Evolutionary conservation across 2,797 vertebrate genomes (phyloP), one percentile per base, ranked within the genome.

Genomic region (Harpagifer antarcticus): DNA sequence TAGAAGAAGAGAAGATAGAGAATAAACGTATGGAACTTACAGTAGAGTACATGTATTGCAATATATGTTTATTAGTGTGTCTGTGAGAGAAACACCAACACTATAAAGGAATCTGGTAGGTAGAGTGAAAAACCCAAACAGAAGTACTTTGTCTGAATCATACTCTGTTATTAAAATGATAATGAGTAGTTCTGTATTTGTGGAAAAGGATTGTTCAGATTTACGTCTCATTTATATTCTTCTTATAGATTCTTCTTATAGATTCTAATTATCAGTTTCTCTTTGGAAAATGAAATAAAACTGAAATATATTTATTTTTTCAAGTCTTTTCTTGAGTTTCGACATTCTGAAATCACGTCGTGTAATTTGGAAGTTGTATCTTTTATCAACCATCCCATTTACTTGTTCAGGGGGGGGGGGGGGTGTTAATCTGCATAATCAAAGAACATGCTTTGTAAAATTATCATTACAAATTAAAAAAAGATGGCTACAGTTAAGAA

Each of bases 91-190:
- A 75, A 78, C 44, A 76, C n/a, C 33, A 47, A 63, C 63, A 42
- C 27, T 68, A 61, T 70, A 5, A 81, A 90, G 86, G 83, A 90
- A 87, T 67, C 86, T 91, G 86, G 2, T 54, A 61, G 9, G 27
- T 17, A 73, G 61, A 81, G 57, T 47, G 31, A 76, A 73, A 68
- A 60, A 88, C 79, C 81, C 73, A 80, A 79, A 82, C 56, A 84
- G 88, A 91, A 89, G 73, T 8, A 7, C 33, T 33, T 33, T 1
- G 33, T 27, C 23, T 27, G 81, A 93, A 92, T 89, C 95, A 90
- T 86, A 86, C 88, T 80, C 78, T 82, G 74, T 27, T 27, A 5
- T 5, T 27, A 27, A 5, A 27, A 27, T 27, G 5, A 27, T 27
- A 27, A 27, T 27, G 27, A 27, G 27, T 27, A 27, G 27, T 27